phyloP scores from a whole-genome alignment of 1,140 invertebrate species.

The Magallana angulata region DNA sequence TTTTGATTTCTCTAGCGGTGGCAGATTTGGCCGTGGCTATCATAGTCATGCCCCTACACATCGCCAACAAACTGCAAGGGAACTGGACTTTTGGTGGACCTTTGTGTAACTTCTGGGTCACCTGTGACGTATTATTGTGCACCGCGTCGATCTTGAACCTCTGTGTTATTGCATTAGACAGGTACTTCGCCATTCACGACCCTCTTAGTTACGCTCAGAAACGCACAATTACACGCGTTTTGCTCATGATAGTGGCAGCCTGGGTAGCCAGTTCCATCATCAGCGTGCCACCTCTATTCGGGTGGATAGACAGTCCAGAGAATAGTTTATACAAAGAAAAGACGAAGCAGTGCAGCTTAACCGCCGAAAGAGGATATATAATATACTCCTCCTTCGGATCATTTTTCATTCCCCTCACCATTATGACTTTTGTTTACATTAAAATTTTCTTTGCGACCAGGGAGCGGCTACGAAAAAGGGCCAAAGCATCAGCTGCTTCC shows the following conservation, averaged over 20 bases:
- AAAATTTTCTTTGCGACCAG: slow-evolving; percentile 70
- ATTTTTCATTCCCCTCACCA: slow-evolving; percentile 79
- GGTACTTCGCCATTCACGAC: slow-evolving; percentile 92
- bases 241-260: slow-evolving; percentile 92
- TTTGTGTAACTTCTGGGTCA: slow-evolving; percentile 96
- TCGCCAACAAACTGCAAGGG: slow-evolving; percentile 90
- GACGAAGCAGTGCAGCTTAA: slow-evolving; percentile 72
- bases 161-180: slow-evolving; percentile 91
- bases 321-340: slow-evolving; percentile 58
- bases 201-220: slow-evolving; percentile 98
- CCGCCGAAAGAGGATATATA: slow-evolving; percentile 76
- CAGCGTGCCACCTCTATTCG: slow-evolving; percentile 95
- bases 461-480: slow-evolving; percentile 56
- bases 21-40: slow-evolving; percentile 96
- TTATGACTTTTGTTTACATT: slow-evolving; percentile 78
- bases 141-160: slow-evolving; percentile 97
- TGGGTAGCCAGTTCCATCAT: slow-evolving; percentile 94
- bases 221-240: slow-evolving; percentile 91
- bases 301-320: slow-evolving; percentile 84
- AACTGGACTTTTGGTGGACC: slow-evolving; percentile 93
- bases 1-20: slow-evolving; percentile 96
- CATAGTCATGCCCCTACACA: slow-evolving; percentile 95
- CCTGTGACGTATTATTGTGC: slow-evolving; percentile 96
- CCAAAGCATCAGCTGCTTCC: slow-evolving; percentile 50
- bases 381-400: slow-evolving; percentile 78